Conservation (phyloP, 2,888 invertebrate genomes). For the Byasa hedistus region DNA sequence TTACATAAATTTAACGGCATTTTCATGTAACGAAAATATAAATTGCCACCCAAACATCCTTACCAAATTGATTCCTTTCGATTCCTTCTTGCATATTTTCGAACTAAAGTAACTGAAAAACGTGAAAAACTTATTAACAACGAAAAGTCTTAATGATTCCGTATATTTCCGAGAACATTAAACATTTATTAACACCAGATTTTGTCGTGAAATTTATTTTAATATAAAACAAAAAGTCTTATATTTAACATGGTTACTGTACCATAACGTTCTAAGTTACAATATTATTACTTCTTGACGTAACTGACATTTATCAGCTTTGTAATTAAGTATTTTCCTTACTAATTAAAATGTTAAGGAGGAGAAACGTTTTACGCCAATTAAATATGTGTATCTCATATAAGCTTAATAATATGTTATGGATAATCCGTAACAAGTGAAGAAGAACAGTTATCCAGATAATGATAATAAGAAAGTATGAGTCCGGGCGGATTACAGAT, state of each 20-base stretch:
- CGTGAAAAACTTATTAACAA: no score
- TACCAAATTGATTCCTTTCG: background rate
- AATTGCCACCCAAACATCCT: background rate
- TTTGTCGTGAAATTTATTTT: no score
- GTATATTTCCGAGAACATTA: no score
- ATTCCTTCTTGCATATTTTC: background rate
- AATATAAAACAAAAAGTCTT: no score
- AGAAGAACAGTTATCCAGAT: background rate
- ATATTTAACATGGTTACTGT: no score
- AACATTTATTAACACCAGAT: no score
- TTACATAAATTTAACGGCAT: background rate
- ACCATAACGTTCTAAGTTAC: no score
- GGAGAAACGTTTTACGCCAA: background rate
- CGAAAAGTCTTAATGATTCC: no score
- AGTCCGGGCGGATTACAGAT: background rate
- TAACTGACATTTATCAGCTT: no score
- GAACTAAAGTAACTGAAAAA: background rate
- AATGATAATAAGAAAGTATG: background rate
- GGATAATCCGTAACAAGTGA: background rate
- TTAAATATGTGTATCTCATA: background rate
- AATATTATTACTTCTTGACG: no score
- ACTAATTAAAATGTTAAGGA: no score
- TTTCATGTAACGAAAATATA: slow-evolving; percentile 3
- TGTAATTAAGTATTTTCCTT: background rate
- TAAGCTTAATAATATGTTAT: background rate